Evolutionary conservation across 2,113 vertebrate species (phyloP).

Genomic region (Toxostoma redivivum): DNA sequence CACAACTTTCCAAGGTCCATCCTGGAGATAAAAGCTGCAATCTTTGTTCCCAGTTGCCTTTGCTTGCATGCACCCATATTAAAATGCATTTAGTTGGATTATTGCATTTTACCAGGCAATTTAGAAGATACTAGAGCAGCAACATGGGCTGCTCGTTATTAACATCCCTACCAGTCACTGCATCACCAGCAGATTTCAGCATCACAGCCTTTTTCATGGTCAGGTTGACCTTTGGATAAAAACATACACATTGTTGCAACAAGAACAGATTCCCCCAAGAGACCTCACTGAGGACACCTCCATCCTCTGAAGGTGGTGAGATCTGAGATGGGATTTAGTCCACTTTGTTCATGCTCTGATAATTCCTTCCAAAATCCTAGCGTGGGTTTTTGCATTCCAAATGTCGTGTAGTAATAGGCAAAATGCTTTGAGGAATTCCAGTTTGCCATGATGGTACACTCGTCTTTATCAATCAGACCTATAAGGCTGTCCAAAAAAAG

Average conservation of each 20-base stretch:
- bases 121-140: not conserved
- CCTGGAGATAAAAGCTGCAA: not conserved
- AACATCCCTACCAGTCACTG: not conserved
- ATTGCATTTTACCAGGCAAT: not conserved
- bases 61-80: not conserved
- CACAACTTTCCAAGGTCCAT: not conserved
- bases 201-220: not conserved
- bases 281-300: not conserved
- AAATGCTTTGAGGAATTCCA: not conserved
- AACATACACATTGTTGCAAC: not conserved
- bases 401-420: not conserved
- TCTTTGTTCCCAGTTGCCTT: not conserved
- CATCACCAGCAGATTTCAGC: not conserved
- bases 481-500: not conserved
- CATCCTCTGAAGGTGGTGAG: not conserved
- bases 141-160: not conserved
- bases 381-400: not conserved
- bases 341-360: not conserved
- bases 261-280: not conserved
- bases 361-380: not conserved
- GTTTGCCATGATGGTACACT: not conserved
- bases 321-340: not conserved
- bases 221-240: not conserved
- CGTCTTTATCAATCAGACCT: not conserved
- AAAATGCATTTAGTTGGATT: not conserved